These are phyloP conservation scores for Collichthys lucidus DNA, from an alignment of 2,113 vertebrate genomes.

Conservation along the genomic window DNA sequence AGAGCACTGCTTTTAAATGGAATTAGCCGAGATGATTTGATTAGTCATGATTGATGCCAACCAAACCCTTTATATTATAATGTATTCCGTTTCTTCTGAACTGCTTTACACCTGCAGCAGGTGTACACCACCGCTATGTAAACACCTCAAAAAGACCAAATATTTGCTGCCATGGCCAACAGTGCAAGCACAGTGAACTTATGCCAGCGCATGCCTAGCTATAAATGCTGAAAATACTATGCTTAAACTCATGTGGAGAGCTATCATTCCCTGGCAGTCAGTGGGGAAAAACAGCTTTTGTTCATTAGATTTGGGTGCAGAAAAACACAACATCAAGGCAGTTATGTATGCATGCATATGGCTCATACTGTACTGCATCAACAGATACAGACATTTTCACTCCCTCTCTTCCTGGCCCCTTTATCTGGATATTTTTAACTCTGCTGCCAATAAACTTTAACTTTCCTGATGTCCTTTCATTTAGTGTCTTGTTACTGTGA, in stretches of 20 bases:
- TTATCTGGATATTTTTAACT: slow-evolving; percentile 16
- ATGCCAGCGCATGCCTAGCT: slow-evolving; percentile 29
- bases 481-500: slow-evolving; percentile 29
- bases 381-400: neutral
- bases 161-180: neutral
- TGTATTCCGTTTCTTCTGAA: slow-evolving; percentile 54
- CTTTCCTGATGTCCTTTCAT: slow-evolving; percentile 26
- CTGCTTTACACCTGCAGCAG: slow-evolving; percentile 50
- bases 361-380: slow-evolving; percentile 3
- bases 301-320: slow-evolving; percentile 51
- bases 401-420: neutral
- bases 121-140: slow-evolving; percentile 15
- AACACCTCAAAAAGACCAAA: slow-evolving; percentile 10
- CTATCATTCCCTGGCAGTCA: slow-evolving; percentile 50
- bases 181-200: neutral
- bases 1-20: slow-evolving; percentile 59
- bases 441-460: slow-evolving; percentile 9
- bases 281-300: slow-evolving; percentile 40
- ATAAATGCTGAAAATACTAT: slow-evolving; percentile 37
- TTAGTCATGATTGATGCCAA: slow-evolving; percentile 68
- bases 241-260: slow-evolving; percentile 33
- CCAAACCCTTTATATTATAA: slow-evolving; percentile 48
- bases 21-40: slow-evolving; percentile 72
- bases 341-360: slow-evolving; percentile 14
- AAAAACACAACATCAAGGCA: slow-evolving; percentile 36